Evolutionary conservation across 2,113 vertebrate genomes (phyloP), one percentile per base, ranked within the genome.

Genomic region (Nesospiza acunhae): DNA sequence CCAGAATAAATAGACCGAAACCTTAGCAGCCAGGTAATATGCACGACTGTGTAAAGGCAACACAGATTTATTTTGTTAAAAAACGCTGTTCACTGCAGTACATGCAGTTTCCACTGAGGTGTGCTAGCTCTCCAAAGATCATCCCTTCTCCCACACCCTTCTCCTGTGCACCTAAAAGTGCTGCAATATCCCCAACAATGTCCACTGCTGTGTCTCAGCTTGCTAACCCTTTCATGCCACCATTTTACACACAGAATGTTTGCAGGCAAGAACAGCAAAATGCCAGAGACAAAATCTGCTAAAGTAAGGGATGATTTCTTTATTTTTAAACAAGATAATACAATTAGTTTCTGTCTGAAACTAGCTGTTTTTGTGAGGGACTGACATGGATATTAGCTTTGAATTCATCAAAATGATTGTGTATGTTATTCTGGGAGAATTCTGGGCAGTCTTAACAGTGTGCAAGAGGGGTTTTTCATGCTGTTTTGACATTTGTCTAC

Each of bases 41-140:
- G 35, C 22, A 49, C 13, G 11, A 22, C 31, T 37, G 16, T 9
- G 15, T 83, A 58, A 81, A 87, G 53, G 47, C 28, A 50, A 15
- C 10, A 16, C 11, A 37, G 56, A 68, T 50, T 8, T 21, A 35
- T 83, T 91, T 68, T 39, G 52, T 83, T 70, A 15, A 62, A 70
- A 83, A 63, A 10, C 4, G 16, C 42, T 39, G 33, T 23, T 73
- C 55, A 1, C 9, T 95, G 95, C 81, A 97, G 93, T 97, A 91
- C 94, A 82, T 37, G 15, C 21, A 70, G 39, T 81, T 93, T 96
- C 97, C 97, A 97, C 96, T 93, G 94, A 96, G 97, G 87, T 97
- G 97, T 94, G 96, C 97, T 97, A 96, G 82, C 76, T 95, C 94
- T 94, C 96, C 94, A 97, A 83, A 74, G 89, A 97, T 97, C 83